Evolutionary conservation across 1,140 invertebrate genomes (phyloP), one percentile per base, ranked within the genome.

Genomic region (Callitettix versicolor): DNA sequence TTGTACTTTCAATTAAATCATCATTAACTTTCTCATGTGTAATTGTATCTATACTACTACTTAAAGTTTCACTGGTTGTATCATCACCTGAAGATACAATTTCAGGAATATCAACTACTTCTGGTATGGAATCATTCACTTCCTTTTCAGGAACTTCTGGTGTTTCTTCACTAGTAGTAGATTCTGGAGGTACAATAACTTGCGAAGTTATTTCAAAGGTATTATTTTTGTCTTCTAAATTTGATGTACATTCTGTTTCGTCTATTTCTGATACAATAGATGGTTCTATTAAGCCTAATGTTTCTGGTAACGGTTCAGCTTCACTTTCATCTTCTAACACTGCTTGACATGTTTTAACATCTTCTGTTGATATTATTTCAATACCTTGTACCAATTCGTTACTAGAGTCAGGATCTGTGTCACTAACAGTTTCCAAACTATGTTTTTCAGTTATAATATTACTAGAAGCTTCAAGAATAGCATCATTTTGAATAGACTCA

Each of bases 11-110:
- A 30, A 30, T 30, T 30, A 30, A 3, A 14, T 41, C 26, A 43
- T 60, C 48, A 49, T 22, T 47, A 34, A 42, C 30, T 41, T 26
- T 43, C 4, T 55, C 36, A 24, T 48, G 17, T 18, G n/a, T 42
- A 17, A 17, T 49, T 1, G 36, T 12, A 21, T 49, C 40, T 7
- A 9, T 17, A 36, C 11, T 38, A 24, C 49, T 40, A 7, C 15
- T 9, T 9, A 18, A 18, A 14, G 41, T 22, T 34, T 49, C 36
- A 15, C 30, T 33, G 18, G 46, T 7, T 42, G 41, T 14, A 24
- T 50, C 46, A 5, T 49, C 47, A 33, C 14, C 15, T 14, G 18
- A 6, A 46, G 20, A 30, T 30, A 30, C 9, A 4, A 30, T 30
- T 30, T 30, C 26, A 30, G 26, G 26, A 30, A 30, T 9, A 4